Evolutionary conservation across 2,888 invertebrate species (phyloP), one percentile per base, ranked within the genome.

Genomic region (Dendrolimus pini): DNA sequence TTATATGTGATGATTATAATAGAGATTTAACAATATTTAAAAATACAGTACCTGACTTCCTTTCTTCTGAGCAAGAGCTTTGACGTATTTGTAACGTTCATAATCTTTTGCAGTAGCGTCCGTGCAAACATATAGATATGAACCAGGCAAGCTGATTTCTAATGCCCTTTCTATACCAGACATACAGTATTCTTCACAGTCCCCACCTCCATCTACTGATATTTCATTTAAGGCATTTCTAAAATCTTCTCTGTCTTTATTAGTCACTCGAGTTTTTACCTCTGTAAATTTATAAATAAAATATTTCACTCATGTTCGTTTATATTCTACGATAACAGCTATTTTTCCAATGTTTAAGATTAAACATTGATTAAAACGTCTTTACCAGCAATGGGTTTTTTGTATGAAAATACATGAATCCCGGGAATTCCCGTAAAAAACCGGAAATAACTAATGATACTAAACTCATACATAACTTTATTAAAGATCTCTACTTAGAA

Each of bases 111-210:
- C 80, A 0, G 79, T 68, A 0, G 85, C 87, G 56, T 88, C 87
- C 9, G 86, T 87, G n/a, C 83, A 83, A 0, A 87, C 81, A 58
- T 82, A 87, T 0, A 88, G 42, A 6, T 71, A 71, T 0, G 88
- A 87, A 0, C 70, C 65, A 0, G 80, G 76, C 7, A 74, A 62
- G 58, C 84, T 82, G 2, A 66, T 52, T 42, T 62, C 62, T 3
- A 88, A 65, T 0, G 69, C 86, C 7, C 62, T 41, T 61, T 79
- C 71, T 7, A 87, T 82, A 13, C 85, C 88, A 1, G 62, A 52
- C 77, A 88, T 71, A 0, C 82, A 59, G 65, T 72, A 67, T 64
- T 87, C 88, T 0, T 80, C 77, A 55, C 88, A 87, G 18, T 80
- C 75, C 0, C 1, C 70, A 1, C 79, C 80, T 0, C 77, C 82